Evolutionary conservation across 2,888 invertebrate genomes (phyloP).

Genomic region (Eupeodes latifasciatus): DNA sequence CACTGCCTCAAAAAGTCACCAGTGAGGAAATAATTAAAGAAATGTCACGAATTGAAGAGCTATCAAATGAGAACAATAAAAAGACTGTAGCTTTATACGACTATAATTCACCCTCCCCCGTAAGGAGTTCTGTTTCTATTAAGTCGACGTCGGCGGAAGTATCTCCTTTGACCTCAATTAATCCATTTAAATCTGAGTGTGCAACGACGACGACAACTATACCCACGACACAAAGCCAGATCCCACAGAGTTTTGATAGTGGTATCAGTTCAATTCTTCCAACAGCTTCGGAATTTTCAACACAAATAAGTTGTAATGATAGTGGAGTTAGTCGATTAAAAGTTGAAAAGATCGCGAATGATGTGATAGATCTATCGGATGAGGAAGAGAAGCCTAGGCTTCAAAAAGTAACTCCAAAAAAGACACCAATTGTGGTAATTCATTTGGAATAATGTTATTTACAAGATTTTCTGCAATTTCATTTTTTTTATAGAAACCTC

Average conservation of each 20-base stretch:
- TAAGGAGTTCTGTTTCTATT: not conserved
- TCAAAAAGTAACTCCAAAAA: slow-evolving; percentile 41
- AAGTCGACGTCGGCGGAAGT: not conserved
- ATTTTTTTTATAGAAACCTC: slow-evolving; percentile 36
- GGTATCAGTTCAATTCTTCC: slow-evolving; percentile 42
- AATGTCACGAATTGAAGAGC: slow-evolving; percentile 77
- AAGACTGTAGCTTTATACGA: slow-evolving; percentile 71
- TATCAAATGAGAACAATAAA: slow-evolving; percentile 59
- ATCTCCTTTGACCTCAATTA: slow-evolving; percentile 12
- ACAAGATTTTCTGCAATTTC: not conserved
- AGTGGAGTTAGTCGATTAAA: not conserved
- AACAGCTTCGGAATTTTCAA: slow-evolving; percentile 28
- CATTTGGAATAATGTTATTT: not conserved
- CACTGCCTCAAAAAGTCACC: not conserved
- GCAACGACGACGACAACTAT: slow-evolving; percentile 1
- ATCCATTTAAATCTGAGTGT: not conserved
- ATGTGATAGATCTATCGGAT: slow-evolving; percentile 57
- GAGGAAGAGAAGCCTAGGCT: slow-evolving; percentile 10
- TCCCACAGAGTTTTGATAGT: slow-evolving; percentile 42
- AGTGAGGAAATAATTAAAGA: slow-evolving; percentile 70
- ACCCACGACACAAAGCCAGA: slow-evolving; percentile 16
- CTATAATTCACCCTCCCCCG: slow-evolving; percentile 69
- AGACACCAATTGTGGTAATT: slow-evolving; percentile 27
- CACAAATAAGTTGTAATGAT: slow-evolving; percentile 36
- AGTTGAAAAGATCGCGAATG: not conserved